Conservation (phyloP, 2,797 vertebrate species). For the Coluber constrictor region DNA sequence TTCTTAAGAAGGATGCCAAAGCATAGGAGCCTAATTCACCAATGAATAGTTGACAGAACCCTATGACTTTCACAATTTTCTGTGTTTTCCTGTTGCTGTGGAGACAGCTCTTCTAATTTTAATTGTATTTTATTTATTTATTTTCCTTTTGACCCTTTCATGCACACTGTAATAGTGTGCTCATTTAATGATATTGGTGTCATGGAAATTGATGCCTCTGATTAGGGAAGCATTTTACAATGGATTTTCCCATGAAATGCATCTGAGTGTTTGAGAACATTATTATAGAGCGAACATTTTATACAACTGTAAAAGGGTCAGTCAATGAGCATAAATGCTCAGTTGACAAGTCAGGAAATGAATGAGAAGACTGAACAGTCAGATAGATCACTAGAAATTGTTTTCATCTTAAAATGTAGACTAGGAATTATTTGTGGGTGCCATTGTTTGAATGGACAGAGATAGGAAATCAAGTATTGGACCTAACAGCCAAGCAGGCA, state of each 20-base stretch:
- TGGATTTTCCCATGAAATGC: slow-evolving; percentile 18
- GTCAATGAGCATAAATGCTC: slow-evolving; percentile 14
- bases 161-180: neutral
- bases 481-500: neutral
- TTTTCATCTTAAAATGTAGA: neutral
- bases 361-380: neutral
- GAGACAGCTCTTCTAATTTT: neutral
- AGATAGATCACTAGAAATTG: neutral
- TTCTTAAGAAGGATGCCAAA: neutral
- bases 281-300: slow-evolving; percentile 14
- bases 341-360: slow-evolving; percentile 11
- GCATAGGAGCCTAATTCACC: neutral
- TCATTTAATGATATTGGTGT: neutral
- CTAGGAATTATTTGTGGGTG: neutral
- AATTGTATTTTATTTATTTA: neutral
- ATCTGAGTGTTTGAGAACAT: neutral
- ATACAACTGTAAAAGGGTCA: slow-evolving; percentile 11
- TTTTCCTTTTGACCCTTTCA: neutral
- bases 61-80: neutral
- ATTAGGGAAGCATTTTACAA: slow-evolving; percentile 26
- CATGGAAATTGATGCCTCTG: neutral
- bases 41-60: neutral
- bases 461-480: no score
- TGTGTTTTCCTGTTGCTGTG: neutral
- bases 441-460: neutral